A percentile compares a stretch with the other conserved stretches of the same genome.
Evolutionary conservation across 2,113 vertebrate species (phyloP).

Genomic region (Ptyas mucosa): DNA sequence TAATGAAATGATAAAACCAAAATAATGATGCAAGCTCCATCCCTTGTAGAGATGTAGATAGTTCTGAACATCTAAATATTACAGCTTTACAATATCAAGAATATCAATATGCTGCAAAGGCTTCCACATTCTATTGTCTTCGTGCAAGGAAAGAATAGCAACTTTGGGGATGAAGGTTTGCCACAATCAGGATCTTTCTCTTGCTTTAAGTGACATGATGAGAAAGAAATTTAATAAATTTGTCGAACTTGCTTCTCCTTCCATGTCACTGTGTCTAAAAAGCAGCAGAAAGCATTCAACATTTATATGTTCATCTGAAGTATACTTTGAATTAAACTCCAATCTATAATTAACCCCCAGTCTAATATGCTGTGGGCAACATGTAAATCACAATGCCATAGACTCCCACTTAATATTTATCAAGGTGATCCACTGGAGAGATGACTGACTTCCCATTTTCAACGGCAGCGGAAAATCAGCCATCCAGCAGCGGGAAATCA

Average conservation of each 20-base stretch:
- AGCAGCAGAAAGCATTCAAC: not conserved
- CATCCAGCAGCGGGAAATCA: not conserved
- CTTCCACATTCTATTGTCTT: not conserved
- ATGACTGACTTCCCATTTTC: not conserved
- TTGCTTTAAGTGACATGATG: not conserved
- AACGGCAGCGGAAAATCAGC: not conserved
- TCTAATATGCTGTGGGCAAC: not conserved
- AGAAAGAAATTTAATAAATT: not conserved
- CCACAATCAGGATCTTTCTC: not conserved
- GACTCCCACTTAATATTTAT: not conserved
- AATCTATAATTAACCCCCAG: not conserved
- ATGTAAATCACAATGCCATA: not conserved
- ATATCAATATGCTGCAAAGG: not conserved
- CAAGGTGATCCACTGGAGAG: not conserved
- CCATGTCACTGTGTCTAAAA: not conserved
- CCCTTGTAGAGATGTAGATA: not conserved
- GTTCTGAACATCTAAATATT: not conserved
- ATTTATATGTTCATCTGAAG: not conserved
- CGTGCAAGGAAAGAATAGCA: slow-evolving; percentile 19
- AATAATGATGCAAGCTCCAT: not conserved
- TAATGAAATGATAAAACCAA: not conserved
- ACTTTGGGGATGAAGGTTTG: not conserved
- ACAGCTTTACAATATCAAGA: not conserved
- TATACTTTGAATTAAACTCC: not conserved
- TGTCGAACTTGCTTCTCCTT: not conserved